A percentile compares a stretch with the other conserved stretches of the same genome.
phyloP scores from a whole-genome alignment of 2,888 invertebrate genomes.

The Escarpia spicata region DNA sequence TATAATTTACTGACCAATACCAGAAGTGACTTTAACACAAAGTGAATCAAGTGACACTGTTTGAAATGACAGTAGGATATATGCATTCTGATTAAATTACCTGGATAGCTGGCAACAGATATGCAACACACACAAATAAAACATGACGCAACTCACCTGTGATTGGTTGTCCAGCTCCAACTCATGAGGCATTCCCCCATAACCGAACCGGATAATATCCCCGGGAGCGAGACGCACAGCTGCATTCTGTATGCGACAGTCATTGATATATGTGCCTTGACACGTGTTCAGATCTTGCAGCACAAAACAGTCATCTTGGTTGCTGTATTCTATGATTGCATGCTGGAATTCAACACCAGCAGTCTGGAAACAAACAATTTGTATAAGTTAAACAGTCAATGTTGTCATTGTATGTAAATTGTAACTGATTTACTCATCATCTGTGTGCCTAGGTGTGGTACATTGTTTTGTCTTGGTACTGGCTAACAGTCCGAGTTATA shows the following conservation, averaged over 20 bases:
- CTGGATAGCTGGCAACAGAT: no score
- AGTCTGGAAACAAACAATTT: constrained; percentile 47
- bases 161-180: constrained; percentile 54
- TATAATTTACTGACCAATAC: no score
- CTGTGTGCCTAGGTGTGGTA: no score
- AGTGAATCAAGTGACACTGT: no score
- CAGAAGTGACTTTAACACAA: no score
- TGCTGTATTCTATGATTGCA: constrained; percentile 63
- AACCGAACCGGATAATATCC: constrained; percentile 63
- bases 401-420: not conserved
- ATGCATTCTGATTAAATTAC: no score
- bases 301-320: constrained; percentile 61
- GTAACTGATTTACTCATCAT: no score
- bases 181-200: constrained; percentile 57
- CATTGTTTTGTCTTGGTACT: no score
- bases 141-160: not conserved
- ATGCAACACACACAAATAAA: no score
- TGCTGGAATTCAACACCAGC: constrained; percentile 62
- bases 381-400: not conserved
- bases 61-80: no score
- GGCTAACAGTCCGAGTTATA: no score
- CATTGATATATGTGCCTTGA: constrained; percentile 66
- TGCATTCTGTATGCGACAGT: constrained; percentile 64
- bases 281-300: constrained; percentile 64
- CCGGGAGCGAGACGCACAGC: constrained; percentile 62